A percentile compares a stretch with the other conserved stretches of the same genome.
phyloP scores from a whole-genome alignment of 2,888 invertebrate species.

The Alloscopus bannaensis region DNA sequence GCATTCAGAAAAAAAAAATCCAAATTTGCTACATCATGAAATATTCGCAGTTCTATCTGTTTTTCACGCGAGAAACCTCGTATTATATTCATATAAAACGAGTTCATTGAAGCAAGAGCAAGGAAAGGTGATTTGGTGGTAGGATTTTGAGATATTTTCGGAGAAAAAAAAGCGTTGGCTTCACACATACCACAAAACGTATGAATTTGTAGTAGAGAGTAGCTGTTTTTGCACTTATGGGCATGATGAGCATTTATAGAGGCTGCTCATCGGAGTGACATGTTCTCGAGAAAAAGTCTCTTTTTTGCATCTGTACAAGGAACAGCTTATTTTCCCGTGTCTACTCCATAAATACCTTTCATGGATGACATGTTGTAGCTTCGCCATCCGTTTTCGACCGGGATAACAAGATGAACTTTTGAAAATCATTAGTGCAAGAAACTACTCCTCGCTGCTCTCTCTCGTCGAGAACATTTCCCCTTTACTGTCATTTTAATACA shows the following conservation, averaged over 20 bases:
- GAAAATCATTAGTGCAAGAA: slow-evolving; percentile 62
- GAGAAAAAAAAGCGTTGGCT: too few relatives aligned
- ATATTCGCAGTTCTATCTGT: slow-evolving; percentile 58
- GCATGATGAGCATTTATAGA: too few relatives aligned
- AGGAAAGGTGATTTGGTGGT: slow-evolving; percentile 2
- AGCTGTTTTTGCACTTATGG: too few relatives aligned
- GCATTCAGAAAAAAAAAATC: slow-evolving; percentile 35
- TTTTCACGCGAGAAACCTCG: slow-evolving; percentile 31
- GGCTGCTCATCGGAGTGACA: too few relatives aligned
- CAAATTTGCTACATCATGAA: slow-evolving; percentile 54
- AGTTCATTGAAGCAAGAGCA: slow-evolving; percentile 18
- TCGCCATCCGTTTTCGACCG: slow-evolving; percentile 40
- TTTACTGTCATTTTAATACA: slow-evolving; percentile 57
- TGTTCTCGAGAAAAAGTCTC: too few relatives aligned
- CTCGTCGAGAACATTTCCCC: slow-evolving; percentile 35
- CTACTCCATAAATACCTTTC: too few relatives aligned
- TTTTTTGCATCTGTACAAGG: too few relatives aligned
- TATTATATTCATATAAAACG: slow-evolving; percentile 33
- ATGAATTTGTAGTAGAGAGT: too few relatives aligned
- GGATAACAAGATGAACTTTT: slow-evolving; percentile 63
- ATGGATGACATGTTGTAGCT: neutral
- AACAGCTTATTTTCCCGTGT: too few relatives aligned
- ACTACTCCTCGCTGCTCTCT: slow-evolving; percentile 64
- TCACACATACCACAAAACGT: too few relatives aligned
- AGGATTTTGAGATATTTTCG: neutral